Base-by-base conservation (phyloP, 2,113 vertebrate genomes). In the Xyliphius kryptos region DNA sequence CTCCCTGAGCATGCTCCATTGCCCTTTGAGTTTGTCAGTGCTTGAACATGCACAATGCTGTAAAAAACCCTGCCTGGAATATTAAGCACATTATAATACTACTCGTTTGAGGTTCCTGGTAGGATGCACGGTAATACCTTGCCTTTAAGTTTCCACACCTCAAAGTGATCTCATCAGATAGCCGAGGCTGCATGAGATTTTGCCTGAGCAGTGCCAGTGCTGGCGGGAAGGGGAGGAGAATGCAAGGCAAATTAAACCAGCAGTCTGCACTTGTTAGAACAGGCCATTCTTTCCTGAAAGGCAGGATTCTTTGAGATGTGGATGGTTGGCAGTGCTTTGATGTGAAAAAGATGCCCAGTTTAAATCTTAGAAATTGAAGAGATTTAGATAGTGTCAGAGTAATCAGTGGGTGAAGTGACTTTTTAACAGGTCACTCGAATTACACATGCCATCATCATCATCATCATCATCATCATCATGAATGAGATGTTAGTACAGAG, bases 241-340 rank as follows among this genome's bases (percentile, higher is more conserved):
- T 48, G 72, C 63, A 60, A 80, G 68, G 68, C 77, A 81, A 87
- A 88, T 85, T 76, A 86, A 81, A 80, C 75, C 81, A 81, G 78
- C 77, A 80, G 81, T 82, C 80, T 79, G 77, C 78, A 63, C 69
- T 78, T 84, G 80, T 82, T 76, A 82, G 79, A 74, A 79, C 78
- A 84, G 80, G 81, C 81, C 79, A 85, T 85, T 86, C 82, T 83
- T 81, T 84, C 78, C 79, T 79, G 72, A 77, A 61, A 85, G 80
- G 80, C 76, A 71, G 73, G 75, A 76, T 80, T 80, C 81, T 81
- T 78, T 81, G 76, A 83, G 83, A 84, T 74, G 32, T 61, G 64
- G 59, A 21, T 48, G 32, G 73, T 67, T 68, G 64, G 76, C 62
- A 53, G 44, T 26, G 80, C 85, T 86, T 86, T 87, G 84, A 88